Conservation (phyloP, 2,797 vertebrate species). For the Tenualosa ilisha region DNA sequence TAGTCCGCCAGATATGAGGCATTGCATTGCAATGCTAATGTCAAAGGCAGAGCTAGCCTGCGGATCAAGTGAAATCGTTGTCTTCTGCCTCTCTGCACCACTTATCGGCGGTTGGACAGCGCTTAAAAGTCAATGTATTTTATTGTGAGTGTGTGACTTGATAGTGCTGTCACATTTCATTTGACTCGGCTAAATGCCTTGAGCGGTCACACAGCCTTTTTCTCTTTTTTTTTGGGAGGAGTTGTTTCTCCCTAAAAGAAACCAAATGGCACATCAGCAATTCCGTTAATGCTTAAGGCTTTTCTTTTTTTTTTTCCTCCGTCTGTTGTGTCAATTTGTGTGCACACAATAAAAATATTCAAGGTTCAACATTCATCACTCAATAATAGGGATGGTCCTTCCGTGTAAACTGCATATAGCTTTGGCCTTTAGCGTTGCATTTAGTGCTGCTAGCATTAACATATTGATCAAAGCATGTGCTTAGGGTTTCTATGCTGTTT, state of each 20-base stretch:
- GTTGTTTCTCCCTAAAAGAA: conserved; percentile 2
- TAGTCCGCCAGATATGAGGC: conserved; percentile 32
- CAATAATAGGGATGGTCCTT: not conserved
- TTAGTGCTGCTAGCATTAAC: not conserved
- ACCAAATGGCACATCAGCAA: conserved; percentile 16
- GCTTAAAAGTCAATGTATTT: not conserved
- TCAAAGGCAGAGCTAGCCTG: conserved; percentile 35
- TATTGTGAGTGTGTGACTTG: conserved; percentile 19
- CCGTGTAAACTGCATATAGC: not conserved
- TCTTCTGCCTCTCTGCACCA: not conserved
- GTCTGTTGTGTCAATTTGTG: conserved; percentile 10
- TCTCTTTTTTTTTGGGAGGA: not conserved
- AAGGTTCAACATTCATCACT: not conserved
- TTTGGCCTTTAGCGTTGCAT: not conserved
- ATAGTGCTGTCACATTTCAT: conserved; percentile 16
- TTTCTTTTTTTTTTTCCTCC: not conserved
- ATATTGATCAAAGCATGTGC: not conserved
- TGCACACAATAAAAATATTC: not conserved
- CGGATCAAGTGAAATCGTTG: conserved; percentile 34
- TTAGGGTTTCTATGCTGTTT: not conserved
- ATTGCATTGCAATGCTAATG: conserved; percentile 46
- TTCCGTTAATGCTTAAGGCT: not conserved
- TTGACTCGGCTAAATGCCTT: not conserved
- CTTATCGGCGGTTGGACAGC: not conserved
- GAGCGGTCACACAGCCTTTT: not conserved